Base-by-base conservation (phyloP, 2,797 vertebrate species). In the Ficedula albicollis region DNA sequence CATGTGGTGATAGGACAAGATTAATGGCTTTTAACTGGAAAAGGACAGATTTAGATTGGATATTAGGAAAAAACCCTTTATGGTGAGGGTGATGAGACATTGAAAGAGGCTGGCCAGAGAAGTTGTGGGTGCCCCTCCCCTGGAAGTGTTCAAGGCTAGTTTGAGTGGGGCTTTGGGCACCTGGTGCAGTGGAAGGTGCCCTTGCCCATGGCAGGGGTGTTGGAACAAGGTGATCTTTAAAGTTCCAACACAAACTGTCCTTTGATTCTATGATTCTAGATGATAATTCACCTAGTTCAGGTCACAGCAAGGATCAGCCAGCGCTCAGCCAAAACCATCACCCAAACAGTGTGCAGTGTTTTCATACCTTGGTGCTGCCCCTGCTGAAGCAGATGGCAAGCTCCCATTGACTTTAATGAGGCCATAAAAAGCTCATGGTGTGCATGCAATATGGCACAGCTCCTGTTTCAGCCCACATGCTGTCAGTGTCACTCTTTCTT, bases 341-440 rank as follows among this genome's bases (percentile, higher is more conserved):
- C 13, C n/a, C 36, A 39, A 72, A 58, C 15, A 30, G 15, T 13
- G 41, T 6, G 3, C 48, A 84, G 10, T 79, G 67, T 30, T 60
- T 82, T 60, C 22, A n/a, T 38, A 59, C 32, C 63, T 81, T 63
- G 62, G 21, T 62, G 84, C 48, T 83, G 72, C 41, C 86, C 73
- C 62, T 87, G 62, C 73, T 62, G 83, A 93, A 96, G 87, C 87
- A 95, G 95, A 95, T 87, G 77, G 79, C 51, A 73, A 72, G 39
- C 48, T 93, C 73, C 69, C 63, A 12, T 46, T 56, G 89, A 66
- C 89, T 92, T 77, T 91, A 92, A 93, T 48, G 82, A 93, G 93
- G 64, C 79, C 73, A 14, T 85, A 72, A 87, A 81, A 52, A 80
- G 27, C 76, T 69, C 0, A 0, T 36, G 41, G 77, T 55, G 30